Conservation (phyloP, 1,140 invertebrate genomes). For the Rhynchophorus ferrugineus region DNA sequence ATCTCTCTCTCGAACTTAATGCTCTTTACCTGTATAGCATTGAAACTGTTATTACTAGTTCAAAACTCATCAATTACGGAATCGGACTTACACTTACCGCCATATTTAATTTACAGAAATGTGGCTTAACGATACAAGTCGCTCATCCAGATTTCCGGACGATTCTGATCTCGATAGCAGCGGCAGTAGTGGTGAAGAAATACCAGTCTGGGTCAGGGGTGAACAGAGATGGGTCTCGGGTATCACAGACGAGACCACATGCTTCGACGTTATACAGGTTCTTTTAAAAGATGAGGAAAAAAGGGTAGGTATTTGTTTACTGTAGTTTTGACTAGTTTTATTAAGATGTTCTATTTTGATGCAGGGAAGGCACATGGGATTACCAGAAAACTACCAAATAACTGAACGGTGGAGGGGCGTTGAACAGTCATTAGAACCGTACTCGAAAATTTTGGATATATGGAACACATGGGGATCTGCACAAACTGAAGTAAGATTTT, state of each 20-base stretch:
- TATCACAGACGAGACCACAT: conserved; percentile 65
- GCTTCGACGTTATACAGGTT: conserved; percentile 66
- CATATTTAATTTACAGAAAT: conserved; percentile 26
- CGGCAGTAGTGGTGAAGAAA: conserved; percentile 48
- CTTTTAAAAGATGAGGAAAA: conserved; percentile 46
- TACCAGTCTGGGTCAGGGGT: conserved; percentile 70
- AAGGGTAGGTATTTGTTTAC: conserved; percentile 27
- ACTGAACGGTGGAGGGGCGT: conserved; percentile 59
- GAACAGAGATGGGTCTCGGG: conserved; percentile 73
- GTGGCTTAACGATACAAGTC: conserved; percentile 31
- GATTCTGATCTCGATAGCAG: conserved; percentile 36
- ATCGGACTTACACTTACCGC: no score
- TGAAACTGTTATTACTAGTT: no score
- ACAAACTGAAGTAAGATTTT: conserved; percentile 57
- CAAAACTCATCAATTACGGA: no score
- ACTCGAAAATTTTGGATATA: conserved; percentile 63
- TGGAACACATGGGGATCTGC: conserved; percentile 69
- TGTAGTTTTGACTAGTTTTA: not conserved
- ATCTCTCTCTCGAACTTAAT: no score
- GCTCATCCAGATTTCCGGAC: conserved; percentile 12
- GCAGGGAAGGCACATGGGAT: conserved; percentile 35
- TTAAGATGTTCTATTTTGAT: not conserved
- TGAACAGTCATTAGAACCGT: conserved; percentile 59
- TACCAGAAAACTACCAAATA: conserved; percentile 48
- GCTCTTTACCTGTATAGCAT: no score